Percentiles rank a stretch among this genome's conserved stretches.
These are phyloP conservation scores for Enteromius thamalakanensis DNA, from an alignment of 2,797 vertebrate genomes.

Conservation along the genomic window DNA sequence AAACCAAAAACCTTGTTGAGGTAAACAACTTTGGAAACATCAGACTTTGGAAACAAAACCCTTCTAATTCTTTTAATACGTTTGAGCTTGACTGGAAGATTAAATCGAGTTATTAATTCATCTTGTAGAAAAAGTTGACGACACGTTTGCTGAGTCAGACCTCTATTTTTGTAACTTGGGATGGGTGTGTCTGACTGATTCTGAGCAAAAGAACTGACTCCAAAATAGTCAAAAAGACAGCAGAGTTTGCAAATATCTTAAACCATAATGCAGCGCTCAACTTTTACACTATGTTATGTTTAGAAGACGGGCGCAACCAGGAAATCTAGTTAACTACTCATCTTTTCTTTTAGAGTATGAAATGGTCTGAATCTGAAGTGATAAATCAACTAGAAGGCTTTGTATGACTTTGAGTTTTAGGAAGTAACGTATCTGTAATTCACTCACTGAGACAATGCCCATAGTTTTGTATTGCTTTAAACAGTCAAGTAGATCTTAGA, in stretches of 20 bases:
- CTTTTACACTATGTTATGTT: not conserved
- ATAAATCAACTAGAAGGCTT: not conserved
- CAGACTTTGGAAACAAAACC: not conserved
- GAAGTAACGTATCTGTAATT: not conserved
- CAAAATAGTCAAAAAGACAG: too few relatives aligned
- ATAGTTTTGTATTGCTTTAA: not conserved
- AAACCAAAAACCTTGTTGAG: not conserved
- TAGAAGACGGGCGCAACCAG: not conserved
- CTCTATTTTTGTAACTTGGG: too few relatives aligned
- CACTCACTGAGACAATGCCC: not conserved
- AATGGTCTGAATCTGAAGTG: not conserved
- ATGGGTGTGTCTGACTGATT: not conserved
- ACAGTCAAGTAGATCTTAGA: not conserved
- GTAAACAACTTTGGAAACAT: not conserved
- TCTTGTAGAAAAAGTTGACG: too few relatives aligned
- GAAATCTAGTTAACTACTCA: not conserved
- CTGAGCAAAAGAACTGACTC: too few relatives aligned
- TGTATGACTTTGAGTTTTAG: not conserved
- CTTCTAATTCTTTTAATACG: not conserved
- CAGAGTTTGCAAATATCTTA: too few relatives aligned
- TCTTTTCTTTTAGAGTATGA: not conserved
- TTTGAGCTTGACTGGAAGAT: too few relatives aligned
- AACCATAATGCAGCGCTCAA: too few relatives aligned
- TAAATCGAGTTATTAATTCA: too few relatives aligned
- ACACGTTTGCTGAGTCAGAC: too few relatives aligned